phyloP scores from a whole-genome alignment of 2,113 vertebrate genomes.

The Sander vitreus region DNA sequence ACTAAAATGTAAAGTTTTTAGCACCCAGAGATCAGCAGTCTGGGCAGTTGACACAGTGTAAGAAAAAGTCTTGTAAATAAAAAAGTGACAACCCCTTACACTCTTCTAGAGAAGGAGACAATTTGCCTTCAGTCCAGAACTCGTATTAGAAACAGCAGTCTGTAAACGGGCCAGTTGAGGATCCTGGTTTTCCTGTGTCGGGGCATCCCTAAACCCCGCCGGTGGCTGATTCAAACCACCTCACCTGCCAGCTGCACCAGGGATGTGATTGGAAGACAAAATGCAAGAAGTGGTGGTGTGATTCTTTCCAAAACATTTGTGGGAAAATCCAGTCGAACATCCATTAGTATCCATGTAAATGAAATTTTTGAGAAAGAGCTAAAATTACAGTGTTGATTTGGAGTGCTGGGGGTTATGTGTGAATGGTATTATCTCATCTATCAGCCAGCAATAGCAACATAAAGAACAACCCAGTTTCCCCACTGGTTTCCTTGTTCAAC shows the following conservation, averaged over 20 bases:
- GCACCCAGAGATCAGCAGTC: constrained; percentile 1
- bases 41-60: neutral
- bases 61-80: constrained; percentile 28
- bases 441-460: constrained; percentile 1
- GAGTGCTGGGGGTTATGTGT: neutral
- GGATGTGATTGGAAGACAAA: constrained; percentile 15
- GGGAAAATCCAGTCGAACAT: constrained; percentile 47
- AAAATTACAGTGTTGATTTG: neutral
- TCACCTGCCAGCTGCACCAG: constrained; percentile 47
- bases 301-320: constrained; percentile 43
- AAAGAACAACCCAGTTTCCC: neutral
- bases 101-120: neutral
- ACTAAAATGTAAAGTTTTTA: neutral
- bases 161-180: constrained; percentile 59
- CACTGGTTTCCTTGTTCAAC: constrained; percentile 17
- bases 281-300: neutral
- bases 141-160: constrained; percentile 58
- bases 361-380: neutral
- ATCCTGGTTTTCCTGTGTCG: constrained; percentile 73
- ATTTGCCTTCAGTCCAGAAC: constrained; percentile 58
- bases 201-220: constrained; percentile 69
- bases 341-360: constrained; percentile 66
- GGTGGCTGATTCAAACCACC: constrained; percentile 63
- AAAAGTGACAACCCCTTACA: constrained; percentile 13
- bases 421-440: neutral